Conservation (phyloP, 2,797 vertebrate species). For the Typhlichthys subterraneus region DNA sequence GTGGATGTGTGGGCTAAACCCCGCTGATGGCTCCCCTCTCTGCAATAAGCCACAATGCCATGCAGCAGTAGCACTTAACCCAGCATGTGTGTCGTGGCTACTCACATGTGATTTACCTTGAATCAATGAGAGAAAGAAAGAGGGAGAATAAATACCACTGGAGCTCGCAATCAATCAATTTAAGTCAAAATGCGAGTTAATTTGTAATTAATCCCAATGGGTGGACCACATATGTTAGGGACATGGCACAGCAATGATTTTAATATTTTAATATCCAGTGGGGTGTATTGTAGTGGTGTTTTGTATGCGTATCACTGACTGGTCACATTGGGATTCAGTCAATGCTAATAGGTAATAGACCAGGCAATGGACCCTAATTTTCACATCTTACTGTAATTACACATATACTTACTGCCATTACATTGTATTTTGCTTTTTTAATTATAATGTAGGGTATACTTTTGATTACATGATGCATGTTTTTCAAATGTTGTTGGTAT, state of each 20-base stretch:
- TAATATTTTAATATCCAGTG: no score
- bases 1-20: conserved; percentile 59
- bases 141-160: conserved; percentile 9
- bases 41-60: conserved; percentile 20
- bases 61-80: conserved; percentile 20
- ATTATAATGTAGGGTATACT: no score
- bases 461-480: neutral
- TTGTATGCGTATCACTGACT: neutral
- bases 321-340: neutral
- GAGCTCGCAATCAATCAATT: neutral
- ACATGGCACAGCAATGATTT: no score
- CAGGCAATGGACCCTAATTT: neutral
- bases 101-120: neutral
- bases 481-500: neutral
- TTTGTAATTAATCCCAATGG: neutral
- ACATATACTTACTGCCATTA: no score
- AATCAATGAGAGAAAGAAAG: no score
- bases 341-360: neutral
- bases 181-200: neutral
- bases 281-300: neutral
- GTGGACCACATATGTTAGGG: no score
- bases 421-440: no score
- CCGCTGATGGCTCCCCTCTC: conserved; percentile 39
- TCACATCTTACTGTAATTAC: no score
- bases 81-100: conserved; percentile 2